phyloP scores from a whole-genome alignment of 2,113 vertebrate genomes.

The Microtus ochrogaster region DNA sequence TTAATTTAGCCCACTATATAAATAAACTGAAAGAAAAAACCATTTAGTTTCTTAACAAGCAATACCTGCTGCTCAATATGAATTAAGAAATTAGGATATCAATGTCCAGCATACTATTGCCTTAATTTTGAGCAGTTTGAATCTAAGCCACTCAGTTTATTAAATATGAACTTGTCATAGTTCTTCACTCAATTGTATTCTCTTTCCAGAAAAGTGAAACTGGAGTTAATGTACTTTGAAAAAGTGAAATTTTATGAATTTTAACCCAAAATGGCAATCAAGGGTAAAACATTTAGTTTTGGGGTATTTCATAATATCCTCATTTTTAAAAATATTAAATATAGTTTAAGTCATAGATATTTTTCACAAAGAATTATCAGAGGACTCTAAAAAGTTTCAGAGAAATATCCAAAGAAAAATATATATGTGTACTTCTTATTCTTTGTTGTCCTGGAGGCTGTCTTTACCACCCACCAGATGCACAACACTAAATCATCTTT shows the following conservation, averaged over 20 bases:
- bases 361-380: background rate
- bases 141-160: background rate
- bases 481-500: background rate
- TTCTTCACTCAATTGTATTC: background rate
- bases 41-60: background rate
- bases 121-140: background rate
- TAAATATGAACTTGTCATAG: background rate
- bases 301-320: background rate
- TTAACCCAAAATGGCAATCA: constrained; percentile 14
- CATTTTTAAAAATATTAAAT: background rate
- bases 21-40: too few relatives aligned
- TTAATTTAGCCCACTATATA: too few relatives aligned
- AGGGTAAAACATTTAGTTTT: background rate
- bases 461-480: background rate
- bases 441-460: background rate
- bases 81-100: background rate
- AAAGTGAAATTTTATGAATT: background rate
- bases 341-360: background rate
- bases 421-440: background rate
- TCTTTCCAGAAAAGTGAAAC: background rate
- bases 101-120: background rate
- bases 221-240: background rate
- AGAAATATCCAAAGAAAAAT: background rate
- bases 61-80: background rate
- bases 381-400: background rate